Base-by-base conservation (phyloP, 2,113 vertebrate genomes). In the Platysternon megacephalum region DNA sequence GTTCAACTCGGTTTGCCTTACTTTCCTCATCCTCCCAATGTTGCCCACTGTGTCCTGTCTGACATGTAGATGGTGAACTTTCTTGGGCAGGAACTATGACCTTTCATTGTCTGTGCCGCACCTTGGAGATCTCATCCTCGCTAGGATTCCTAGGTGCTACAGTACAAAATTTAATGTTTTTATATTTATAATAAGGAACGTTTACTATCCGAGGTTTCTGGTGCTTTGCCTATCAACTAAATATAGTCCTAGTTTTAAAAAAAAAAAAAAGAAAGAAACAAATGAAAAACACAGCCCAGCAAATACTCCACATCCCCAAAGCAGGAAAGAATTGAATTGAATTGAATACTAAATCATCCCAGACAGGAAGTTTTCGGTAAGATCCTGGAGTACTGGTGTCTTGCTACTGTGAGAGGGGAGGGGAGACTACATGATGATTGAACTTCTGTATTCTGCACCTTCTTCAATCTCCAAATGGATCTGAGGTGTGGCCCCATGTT, bases 1-100 rank as follows among this genome's bases (percentile, higher is more conserved):
- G 49, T 95, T 94, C 86, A 46, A 44, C 86, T 65, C 56, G 46
- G 2, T 91, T 95, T 84, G 56, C 56, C 90, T 83, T 83, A 91
- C 35, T 85, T 96, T 95, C 92, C 90, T 97, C 74, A 84, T 95
- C 90, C 81, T 96, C 88, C 92, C 78, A 39, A 0, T 42, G 61
- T 46, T 51, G 92, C 81, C 87, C 82, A 72, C 94, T 94, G 6
- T 44, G 93, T 81, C 87, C 83, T 81, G 39, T 16, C 81, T 44
- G n/a, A 22, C 1, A 26, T 42, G 24, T 46, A 44, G 12, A 44
- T 76, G 12, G 11, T 7, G 53, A 29, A 44, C 42, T 90, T 94
- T 94, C 86, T 86, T 44, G 42, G 24, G 74, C 53, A 58, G 82
- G 78, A 91, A 42, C 35, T 68, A 19, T 19, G 16, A 68, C 10